These are phyloP conservation scores for Bos indicus DNA, from an alignment of 2,113 vertebrate genomes.

Conservation along the genomic window DNA sequence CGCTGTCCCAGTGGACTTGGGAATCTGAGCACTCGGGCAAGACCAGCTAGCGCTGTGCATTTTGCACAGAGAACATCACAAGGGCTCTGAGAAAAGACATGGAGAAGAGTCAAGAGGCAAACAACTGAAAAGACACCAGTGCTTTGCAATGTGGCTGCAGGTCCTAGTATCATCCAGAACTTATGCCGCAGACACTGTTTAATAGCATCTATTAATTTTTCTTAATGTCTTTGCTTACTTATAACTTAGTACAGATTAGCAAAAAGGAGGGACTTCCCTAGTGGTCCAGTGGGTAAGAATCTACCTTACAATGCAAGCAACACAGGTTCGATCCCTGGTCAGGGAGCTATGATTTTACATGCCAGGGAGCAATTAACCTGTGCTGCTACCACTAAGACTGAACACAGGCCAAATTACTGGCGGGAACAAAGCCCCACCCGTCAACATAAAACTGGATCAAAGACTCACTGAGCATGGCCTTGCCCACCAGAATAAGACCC, in stretches of 20 bases:
- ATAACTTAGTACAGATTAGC: not conserved
- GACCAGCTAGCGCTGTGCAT: not conserved
- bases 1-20: not conserved
- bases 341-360: not conserved
- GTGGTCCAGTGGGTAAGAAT: not conserved
- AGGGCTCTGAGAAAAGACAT: not conserved
- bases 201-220: not conserved
- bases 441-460: not conserved
- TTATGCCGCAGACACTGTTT: not conserved
- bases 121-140: not conserved
- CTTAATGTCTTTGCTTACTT: not conserved
- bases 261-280: not conserved
- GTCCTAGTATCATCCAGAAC: not conserved
- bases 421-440: not conserved
- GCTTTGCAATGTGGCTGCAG: not conserved
- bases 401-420: not conserved
- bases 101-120: too few relatives aligned
- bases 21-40: not conserved
- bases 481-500: not conserved
- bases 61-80: not conserved
- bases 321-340: not conserved
- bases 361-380: not conserved
- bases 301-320: not conserved
- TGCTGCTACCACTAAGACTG: not conserved
- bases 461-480: not conserved